These are phyloP conservation scores for Cryptoprocta ferox DNA, from an alignment of 2,797 vertebrate genomes.

Conservation along the genomic window DNA sequence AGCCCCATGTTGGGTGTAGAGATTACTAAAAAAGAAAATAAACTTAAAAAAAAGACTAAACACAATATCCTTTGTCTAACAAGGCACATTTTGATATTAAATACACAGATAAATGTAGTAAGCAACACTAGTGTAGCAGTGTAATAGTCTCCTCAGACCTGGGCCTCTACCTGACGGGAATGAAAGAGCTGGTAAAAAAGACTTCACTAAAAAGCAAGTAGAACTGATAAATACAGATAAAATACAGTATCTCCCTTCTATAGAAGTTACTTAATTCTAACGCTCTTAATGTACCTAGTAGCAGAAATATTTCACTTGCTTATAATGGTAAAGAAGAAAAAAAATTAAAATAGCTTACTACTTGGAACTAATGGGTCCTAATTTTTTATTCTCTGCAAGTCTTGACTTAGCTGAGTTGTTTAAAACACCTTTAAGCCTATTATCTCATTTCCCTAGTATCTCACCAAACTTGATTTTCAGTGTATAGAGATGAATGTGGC, in stretches of 20 bases:
- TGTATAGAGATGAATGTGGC: slow-evolving; percentile 21
- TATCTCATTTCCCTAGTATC: slow-evolving; percentile 75
- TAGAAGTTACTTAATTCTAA: neutral
- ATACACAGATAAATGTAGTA: neutral
- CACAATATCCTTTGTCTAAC: neutral
- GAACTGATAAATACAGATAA: neutral
- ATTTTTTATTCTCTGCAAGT: slow-evolving; percentile 65
- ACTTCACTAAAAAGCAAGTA: neutral
- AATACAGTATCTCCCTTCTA: neutral
- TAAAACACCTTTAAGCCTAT: slow-evolving; percentile 43
- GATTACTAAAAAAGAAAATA: neutral
- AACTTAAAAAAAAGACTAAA: neutral
- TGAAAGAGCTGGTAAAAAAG: neutral
- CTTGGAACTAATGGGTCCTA: neutral
- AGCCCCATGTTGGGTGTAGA: neutral
- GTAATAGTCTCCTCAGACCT: neutral
- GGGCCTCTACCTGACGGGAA: neutral
- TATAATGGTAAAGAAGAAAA: slow-evolving; percentile 23
- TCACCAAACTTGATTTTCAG: slow-evolving; percentile 80
- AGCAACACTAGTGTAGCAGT: neutral
- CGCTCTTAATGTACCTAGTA: slow-evolving; percentile 31
- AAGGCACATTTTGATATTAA: slow-evolving; percentile 29
- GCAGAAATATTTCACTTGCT: neutral
- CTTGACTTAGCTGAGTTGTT: slow-evolving; percentile 63
- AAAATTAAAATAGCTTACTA: neutral